Percentiles rank a stretch among this genome's conserved stretches.
Evolutionary conservation across 2,888 invertebrate species (phyloP).

Genomic region (Andrena minutula): DNA sequence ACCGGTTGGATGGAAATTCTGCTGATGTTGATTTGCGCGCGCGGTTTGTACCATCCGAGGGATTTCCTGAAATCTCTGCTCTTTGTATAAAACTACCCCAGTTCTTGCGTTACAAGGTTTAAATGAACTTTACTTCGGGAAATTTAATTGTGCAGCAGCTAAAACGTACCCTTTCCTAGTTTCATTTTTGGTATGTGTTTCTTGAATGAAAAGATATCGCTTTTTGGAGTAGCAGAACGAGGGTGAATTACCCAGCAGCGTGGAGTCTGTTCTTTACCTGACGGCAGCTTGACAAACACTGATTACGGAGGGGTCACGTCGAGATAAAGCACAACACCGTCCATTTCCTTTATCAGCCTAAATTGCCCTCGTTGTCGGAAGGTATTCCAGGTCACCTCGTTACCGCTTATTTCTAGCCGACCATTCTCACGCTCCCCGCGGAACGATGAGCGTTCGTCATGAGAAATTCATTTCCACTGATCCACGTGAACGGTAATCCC

Average conservation of each 20-base stretch:
- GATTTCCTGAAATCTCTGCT: background rate
- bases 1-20: background rate
- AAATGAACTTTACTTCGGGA: too few relatives aligned
- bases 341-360: conserved; percentile 79
- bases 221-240: background rate
- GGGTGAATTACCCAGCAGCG: conserved; percentile 2
- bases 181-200: too few relatives aligned
- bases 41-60: background rate
- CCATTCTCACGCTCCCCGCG: background rate
- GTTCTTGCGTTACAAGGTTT: too few relatives aligned
- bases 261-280: conserved; percentile 19
- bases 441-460: conserved; percentile 17
- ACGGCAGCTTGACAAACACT: conserved; percentile 74
- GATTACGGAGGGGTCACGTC: conserved; percentile 65
- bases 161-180: too few relatives aligned
- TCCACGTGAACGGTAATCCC: conserved; percentile 59
- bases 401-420: conserved; percentile 38
- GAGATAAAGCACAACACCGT: conserved; percentile 69
- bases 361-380: conserved; percentile 80
- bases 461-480: conserved; percentile 70
- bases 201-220: too few relatives aligned
- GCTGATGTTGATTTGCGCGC: background rate
- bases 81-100: too few relatives aligned
- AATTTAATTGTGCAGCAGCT: too few relatives aligned
- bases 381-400: conserved; percentile 63